Percentiles rank a stretch among this genome's conserved stretches.
These are phyloP conservation scores for Dolichotis patagonum DNA, from an alignment of 2,113 vertebrate species.

Conservation along the genomic window DNA sequence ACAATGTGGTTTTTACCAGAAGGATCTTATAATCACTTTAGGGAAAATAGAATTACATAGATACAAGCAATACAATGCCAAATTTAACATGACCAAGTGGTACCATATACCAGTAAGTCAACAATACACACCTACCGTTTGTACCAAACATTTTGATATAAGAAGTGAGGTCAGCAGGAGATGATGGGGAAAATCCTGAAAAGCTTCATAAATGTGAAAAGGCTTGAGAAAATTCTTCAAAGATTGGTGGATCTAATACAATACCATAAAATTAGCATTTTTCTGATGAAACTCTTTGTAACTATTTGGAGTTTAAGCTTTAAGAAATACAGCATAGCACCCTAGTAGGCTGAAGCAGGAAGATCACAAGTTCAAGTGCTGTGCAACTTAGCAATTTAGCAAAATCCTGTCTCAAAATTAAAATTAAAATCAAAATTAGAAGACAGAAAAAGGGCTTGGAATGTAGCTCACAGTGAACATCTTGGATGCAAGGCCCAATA, in stretches of 20 bases:
- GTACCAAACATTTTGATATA: not conserved
- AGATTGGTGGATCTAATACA: not conserved
- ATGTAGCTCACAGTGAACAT: not conserved
- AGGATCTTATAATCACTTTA: not conserved
- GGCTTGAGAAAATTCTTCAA: not conserved
- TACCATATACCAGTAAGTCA: not conserved
- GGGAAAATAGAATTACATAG: conserved; percentile 16
- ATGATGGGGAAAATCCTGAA: conserved; percentile 14
- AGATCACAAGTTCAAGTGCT: not conserved
- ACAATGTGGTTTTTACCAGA: not conserved
- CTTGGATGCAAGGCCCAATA: not conserved
- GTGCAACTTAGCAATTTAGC: not conserved
- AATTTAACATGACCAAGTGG: not conserved
- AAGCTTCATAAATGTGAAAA: not conserved
- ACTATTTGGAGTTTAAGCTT: not conserved
- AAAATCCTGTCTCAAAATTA: not conserved
- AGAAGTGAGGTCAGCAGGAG: not conserved
- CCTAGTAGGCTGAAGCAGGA: not conserved
- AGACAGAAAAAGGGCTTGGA: not conserved
- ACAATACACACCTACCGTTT: not conserved
- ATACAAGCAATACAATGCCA: not conserved
- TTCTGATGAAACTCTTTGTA: conserved; percentile 33
- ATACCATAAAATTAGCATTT: not conserved
- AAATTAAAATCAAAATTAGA: not conserved
- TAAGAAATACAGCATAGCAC: conserved; percentile 34